Base-by-base conservation (phyloP, 2,113 vertebrate species). In the Salvelinus sp. region DNA sequence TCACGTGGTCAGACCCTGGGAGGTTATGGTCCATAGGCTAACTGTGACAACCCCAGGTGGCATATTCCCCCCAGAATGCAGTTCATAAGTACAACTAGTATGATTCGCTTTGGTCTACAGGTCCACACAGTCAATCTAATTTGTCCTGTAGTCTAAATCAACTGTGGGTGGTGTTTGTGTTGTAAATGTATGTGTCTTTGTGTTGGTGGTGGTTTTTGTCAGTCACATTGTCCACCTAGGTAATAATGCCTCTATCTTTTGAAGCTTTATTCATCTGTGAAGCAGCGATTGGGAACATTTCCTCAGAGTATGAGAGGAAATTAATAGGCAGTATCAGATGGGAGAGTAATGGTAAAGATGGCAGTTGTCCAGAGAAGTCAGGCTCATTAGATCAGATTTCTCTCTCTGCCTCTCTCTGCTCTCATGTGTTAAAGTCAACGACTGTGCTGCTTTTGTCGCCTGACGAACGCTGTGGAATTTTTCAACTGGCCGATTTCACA, bases 271-370 rank as follows among this genome's bases (percentile, higher is more conserved):
- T 71, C 63, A 22, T 75, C 72, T 75, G 30, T 80, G 72, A 71
- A 70, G 76, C 65, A 48, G 44, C 75, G 67, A 76, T 67, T 47
- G 54, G 73, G 16, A 67, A 12, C 23, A 57, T 78, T 76, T 81
- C 22, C 48, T 75, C 22, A 69, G 76, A 66, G 73, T 75, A 2
- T 5, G 33, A 54, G 62, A 72, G 73, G 74, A 78, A 80, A 78
- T 79, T 58, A 81, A 72, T 23, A 44, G 50, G 30, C 4, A 7
- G 66, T 78, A 82, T 82, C 83, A 76, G 82, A 81, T 76, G 50
- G 64, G 68, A 28, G n/a, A 18, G 22, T 16, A n/a, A 22, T 7
- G 2, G 28, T 18, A 68, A 68, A 68, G 18, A 44, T 44, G 28
- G 66, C 66, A 3, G 30, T 18, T 18, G 2, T 68, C 30, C 16